Conservation (phyloP, 2,797 vertebrate species). For the Rhinella marina region DNA sequence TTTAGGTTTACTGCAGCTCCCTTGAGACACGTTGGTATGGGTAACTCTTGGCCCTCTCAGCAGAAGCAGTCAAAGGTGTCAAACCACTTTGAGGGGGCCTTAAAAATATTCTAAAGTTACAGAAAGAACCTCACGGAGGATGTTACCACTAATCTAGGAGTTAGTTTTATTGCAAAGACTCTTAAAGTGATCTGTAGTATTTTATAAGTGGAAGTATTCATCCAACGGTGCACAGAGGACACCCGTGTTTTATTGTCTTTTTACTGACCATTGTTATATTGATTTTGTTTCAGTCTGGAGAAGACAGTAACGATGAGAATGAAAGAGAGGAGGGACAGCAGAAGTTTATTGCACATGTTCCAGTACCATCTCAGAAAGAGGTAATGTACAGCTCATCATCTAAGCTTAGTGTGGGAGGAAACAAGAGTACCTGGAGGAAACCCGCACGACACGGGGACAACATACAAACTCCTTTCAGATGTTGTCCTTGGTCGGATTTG, state of each 20-base stretch:
- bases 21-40: not conserved
- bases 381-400: slow-evolving; percentile 69
- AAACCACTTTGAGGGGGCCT: not conserved
- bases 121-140: too few species aligned
- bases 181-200: not conserved
- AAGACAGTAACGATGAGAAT: slow-evolving; percentile 77
- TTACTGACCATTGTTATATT: not conserved
- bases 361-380: slow-evolving; percentile 94
- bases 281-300: slow-evolving; percentile 77
- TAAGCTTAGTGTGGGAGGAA: too few species aligned
- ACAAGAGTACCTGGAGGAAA: too few species aligned
- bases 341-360: slow-evolving; percentile 92
- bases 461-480: too few species aligned
- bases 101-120: too few species aligned
- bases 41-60: not conserved
- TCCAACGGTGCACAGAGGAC: not conserved
- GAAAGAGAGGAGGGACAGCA: slow-evolving; percentile 86
- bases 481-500: too few species aligned
- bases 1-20: not conserved
- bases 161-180: too few species aligned
- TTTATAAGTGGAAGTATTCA: not conserved
- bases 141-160: too few species aligned
- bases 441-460: too few species aligned
- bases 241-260: not conserved
- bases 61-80: not conserved